These are phyloP conservation scores for Nemotelus nigrinus DNA, from an alignment of 2,888 invertebrate species.

Conservation along the genomic window DNA sequence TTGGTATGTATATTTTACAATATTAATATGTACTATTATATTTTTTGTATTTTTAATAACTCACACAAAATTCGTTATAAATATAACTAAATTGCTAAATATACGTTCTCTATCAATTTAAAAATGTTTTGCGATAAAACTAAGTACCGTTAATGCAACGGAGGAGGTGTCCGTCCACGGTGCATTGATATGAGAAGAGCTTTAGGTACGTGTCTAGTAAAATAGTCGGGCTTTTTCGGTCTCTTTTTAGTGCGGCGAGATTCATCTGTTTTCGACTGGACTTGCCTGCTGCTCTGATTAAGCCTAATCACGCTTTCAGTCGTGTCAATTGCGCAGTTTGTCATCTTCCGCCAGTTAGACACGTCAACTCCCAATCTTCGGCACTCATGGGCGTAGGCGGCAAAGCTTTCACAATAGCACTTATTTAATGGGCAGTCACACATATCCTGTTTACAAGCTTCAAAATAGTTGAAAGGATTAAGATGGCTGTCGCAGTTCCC, in stretches of 20 bases:
- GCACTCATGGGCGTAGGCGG: constrained; percentile 90
- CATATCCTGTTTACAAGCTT: constrained; percentile 87
- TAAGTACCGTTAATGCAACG: constrained; percentile 56
- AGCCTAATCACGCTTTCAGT: neutral
- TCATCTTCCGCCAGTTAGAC: constrained; percentile 76
- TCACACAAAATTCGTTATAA: too few species aligned
- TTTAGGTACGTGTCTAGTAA: constrained; percentile 63
- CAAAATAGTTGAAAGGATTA: constrained; percentile 83
- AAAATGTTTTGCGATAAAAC: too few species aligned
- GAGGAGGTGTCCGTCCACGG: constrained; percentile 64
- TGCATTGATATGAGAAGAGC: constrained; percentile 60
- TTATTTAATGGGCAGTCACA: constrained; percentile 84
- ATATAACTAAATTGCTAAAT: too few species aligned
- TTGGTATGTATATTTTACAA: too few species aligned
- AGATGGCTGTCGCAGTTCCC: constrained; percentile 81
- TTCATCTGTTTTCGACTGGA: constrained; percentile 27
- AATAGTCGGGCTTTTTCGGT: constrained; percentile 54
- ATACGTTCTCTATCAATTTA: too few species aligned
- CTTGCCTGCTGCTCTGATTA: constrained; percentile 33
- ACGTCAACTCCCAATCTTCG: constrained; percentile 78
- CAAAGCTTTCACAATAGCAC: constrained; percentile 90
- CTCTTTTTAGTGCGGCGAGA: constrained; percentile 47
- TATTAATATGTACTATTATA: too few species aligned
- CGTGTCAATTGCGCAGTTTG: constrained; percentile 70
- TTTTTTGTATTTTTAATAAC: too few species aligned